Evolutionary conservation across 2,797 vertebrate species (phyloP), one percentile per base, ranked within the genome.

Genomic region (Chloroceryle inda): DNA sequence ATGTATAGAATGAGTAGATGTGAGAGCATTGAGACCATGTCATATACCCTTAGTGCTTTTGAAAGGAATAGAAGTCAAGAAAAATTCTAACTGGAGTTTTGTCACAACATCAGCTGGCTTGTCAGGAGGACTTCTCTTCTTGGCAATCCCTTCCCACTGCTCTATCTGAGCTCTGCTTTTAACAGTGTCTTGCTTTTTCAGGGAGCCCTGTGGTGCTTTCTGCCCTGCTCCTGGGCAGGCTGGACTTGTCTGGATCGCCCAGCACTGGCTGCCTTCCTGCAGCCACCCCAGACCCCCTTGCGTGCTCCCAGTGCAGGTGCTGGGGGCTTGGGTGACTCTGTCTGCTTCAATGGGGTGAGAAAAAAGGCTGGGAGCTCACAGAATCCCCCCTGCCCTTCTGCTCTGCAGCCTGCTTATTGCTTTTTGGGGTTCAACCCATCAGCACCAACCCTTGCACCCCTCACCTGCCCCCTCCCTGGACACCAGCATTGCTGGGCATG

Each of bases 401-500:
- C 58, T 64, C 63, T 27, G 81, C 42, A 58, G 17, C 56, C 45
- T 27, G 13, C 55, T 62, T 27, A 0, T 50, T 29, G 31, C 74
- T 31, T 64, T 37, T 26, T 8, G 15, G 47, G 29, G 23, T 64
- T 53, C 38, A 33, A 3, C 9, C 18, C 49, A 1, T 29, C 8
- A 19, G 23, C 14, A 64, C 22, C 35, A 38, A 64, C 14, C 35
- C 2, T 2, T 13, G 59, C 53, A 62, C 33, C 38, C n/a, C 26
- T 10, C 4, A 1, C 50, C 33, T 19, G 13, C 24, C 12, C 31
- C 29, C 49, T 58, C 69, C 59, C 11, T 0, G 17, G 20, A 8
- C 33, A 11, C 47, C 0, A 2, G 33, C 38, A 5, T 22, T 58
- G 55, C 58, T 47, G 66, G 2, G 0, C 0, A 0, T 13, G 44